Conservation (phyloP, 2,797 vertebrate genomes). For the Podargus strigoides region DNA sequence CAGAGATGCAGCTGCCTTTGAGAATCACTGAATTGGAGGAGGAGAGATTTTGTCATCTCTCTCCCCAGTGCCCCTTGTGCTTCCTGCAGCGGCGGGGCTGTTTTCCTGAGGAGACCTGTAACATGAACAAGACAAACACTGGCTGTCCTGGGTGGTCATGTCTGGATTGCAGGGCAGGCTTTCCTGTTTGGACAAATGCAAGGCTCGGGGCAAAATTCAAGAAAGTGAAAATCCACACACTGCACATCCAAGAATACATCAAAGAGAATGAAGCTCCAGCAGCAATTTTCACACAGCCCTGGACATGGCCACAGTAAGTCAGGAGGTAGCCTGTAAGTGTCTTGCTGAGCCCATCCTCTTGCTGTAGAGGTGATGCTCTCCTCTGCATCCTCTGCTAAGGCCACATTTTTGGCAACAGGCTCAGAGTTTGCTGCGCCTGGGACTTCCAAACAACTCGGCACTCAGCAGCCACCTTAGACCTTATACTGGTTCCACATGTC, state of each 20-base stretch:
- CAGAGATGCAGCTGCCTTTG: neutral
- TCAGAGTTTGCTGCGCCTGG: neutral
- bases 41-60: neutral
- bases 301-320: neutral
- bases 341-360: neutral
- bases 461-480: neutral
- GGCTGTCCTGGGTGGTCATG: neutral
- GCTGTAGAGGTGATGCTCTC: neutral
- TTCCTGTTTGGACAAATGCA: neutral
- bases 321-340: neutral
- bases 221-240: neutral
- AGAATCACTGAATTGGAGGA: neutral
- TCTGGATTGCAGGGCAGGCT: neutral
- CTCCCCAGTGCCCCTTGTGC: accelerated
- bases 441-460: neutral
- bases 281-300: neutral
- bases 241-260: neutral
- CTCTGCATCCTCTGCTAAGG: neutral
- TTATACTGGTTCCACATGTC: neutral
- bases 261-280: neutral
- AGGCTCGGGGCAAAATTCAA: neutral
- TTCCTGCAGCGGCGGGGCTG: neutral
- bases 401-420: neutral
- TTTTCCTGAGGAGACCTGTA: neutral
- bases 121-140: neutral